A percentile compares a stretch with the other conserved stretches of the same genome.
Conservation (phyloP, 2,888 invertebrate species). For the Priocnemis perturbator region DNA sequence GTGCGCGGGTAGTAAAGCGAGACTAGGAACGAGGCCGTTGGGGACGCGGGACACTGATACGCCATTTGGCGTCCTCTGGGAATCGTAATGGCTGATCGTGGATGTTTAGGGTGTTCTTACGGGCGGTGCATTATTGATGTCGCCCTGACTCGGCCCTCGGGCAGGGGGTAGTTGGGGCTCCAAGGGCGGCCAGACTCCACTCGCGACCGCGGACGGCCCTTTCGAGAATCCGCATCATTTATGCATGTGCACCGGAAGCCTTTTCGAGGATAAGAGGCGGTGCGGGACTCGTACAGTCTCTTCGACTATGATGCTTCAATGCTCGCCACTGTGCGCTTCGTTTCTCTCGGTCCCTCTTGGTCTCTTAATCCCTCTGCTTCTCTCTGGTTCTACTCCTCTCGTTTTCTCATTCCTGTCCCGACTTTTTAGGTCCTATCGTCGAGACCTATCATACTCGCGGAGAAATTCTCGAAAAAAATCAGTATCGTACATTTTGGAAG, state of each 20-base stretch:
- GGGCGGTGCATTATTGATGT: slow-evolving; percentile 66
- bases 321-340: slow-evolving; percentile 1
- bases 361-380: neutral
- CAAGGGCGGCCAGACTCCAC: slow-evolving; percentile 32
- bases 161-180: slow-evolving; percentile 27
- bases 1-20: neutral
- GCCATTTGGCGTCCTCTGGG: slow-evolving; percentile 65
- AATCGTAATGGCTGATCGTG: slow-evolving; percentile 64
- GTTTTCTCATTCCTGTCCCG: neutral
- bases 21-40: slow-evolving; percentile 23
- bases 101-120: slow-evolving; percentile 69
- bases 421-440: no score
- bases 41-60: slow-evolving; percentile 63
- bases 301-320: slow-evolving; percentile 33
- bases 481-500: no score
- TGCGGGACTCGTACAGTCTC: slow-evolving; percentile 50
- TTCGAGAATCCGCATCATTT: slow-evolving; percentile 66
- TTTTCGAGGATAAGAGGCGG: slow-evolving; percentile 61
- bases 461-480: no score
- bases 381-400: neutral
- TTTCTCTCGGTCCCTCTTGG: neutral
- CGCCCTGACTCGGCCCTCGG: slow-evolving; percentile 52
- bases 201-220: slow-evolving; percentile 59
- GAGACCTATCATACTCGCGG: no score
- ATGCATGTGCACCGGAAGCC: slow-evolving; percentile 66